Evolutionary conservation across 2,797 vertebrate species (phyloP), one percentile per base, ranked within the genome.

Genomic region (Sebastes vulpes): DNA sequence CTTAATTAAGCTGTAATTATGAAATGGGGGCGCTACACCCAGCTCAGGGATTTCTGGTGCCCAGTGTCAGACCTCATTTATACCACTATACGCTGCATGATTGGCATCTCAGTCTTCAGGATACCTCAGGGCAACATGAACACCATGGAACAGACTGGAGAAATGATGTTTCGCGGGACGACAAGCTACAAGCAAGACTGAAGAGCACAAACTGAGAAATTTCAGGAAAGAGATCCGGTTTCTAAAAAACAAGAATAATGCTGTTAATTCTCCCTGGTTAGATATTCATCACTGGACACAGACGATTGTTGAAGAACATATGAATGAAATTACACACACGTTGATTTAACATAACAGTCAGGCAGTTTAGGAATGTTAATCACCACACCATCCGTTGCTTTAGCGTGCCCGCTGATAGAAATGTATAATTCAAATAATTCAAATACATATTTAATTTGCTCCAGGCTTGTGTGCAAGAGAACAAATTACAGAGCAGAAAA

Each of bases 401-500:
- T 92, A 84, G 94, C 93, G 84, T 93, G 90, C 74, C 48, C 50
- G 75, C 81, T 87, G 95, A 96, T 84, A 94, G 90, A 93, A 94
- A 96, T 95, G 92, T 92, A 90, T 90, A 96, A 97, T 97, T 97
- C 95, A 95, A 83, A 79, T 80, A 81, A 80, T 72, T 87, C 71
- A 69, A 95, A 95, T 94, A 91, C 89, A 95, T 94, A 93, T 96
- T 96, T 95, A 81, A 71, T 94, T 95, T 89, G 93, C 96, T 97
- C 74, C 82, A 73, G 96, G 96, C 96, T 92, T 95, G 93, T 95
- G 96, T 94, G 95, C 85, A 70, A 81, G 95, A 96, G 95, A 95
- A 93, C 94, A 96, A 86, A 96, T 97, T 95, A 94, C 95, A 94
- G 92, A 91, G 94, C 94, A 96, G 95, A 95, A 96, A 97, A 42